Percentiles rank a stretch among this genome's conserved stretches.
phyloP scores from a whole-genome alignment of 2,888 invertebrate species.

The Seira ritae region DNA sequence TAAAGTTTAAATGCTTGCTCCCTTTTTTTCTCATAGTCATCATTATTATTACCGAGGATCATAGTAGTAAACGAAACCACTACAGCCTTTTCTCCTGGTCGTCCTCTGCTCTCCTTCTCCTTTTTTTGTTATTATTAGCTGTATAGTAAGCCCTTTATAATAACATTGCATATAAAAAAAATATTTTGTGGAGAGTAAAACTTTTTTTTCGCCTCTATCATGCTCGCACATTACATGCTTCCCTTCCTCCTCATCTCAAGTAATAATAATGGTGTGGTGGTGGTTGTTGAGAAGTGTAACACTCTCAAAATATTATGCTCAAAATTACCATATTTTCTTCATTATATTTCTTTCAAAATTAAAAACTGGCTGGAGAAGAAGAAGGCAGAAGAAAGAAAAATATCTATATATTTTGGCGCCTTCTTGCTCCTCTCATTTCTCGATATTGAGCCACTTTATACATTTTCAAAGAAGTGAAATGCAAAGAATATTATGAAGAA shows the following conservation, averaged over 20 bases:
- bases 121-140: too few relatives aligned
- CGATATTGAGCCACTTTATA: slow-evolving; percentile 57
- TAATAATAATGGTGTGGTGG: slow-evolving; percentile 12
- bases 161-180: too few relatives aligned
- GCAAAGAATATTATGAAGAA: too few relatives aligned
- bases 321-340: slow-evolving; percentile 71
- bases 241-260: background rate
- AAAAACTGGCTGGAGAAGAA: slow-evolving; percentile 66
- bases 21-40: background rate
- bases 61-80: slow-evolving; percentile 8
- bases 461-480: slow-evolving; percentile 44
- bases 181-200: background rate
- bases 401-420: too few relatives aligned
- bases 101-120: background rate
- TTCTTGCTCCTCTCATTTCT: slow-evolving; percentile 61
- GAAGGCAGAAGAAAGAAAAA: too few relatives aligned
- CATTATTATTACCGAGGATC: background rate
- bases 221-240: too few relatives aligned
- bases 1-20: background rate
- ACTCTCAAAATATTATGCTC: slow-evolving; percentile 58
- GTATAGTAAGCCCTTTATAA: too few relatives aligned
- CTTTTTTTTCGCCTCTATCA: background rate
- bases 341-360: slow-evolving; percentile 72
- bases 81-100: background rate
- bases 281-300: background rate